Base-by-base conservation (phyloP, 1,140 invertebrate species). In the Bombus waltoni region DNA sequence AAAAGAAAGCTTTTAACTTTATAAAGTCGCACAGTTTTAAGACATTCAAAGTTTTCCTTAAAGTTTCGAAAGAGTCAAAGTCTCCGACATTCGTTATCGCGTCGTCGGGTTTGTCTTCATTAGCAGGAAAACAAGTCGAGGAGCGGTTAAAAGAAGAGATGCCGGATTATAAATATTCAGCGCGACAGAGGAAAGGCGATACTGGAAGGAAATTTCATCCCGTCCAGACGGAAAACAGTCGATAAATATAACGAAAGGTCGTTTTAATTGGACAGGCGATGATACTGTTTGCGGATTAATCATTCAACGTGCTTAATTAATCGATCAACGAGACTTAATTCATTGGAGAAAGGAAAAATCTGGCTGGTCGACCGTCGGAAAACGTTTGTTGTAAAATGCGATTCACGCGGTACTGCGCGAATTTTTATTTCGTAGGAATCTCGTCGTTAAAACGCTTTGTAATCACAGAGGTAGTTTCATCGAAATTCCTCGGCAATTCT, bases 101-200 rank as follows among this genome's bases (percentile, higher is more conserved):
- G 4, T 57, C 32, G 32, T 13, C 2, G 25, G 10, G 25, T 28
- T 15, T 57, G 38, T n/a, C 25, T 59, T 59, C 74, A 5, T 40
- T 40, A 59, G 11, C 13, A 35, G 6, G 3, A 32, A 28, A 8
- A 10, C n/a, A 38, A 2, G 10, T 59, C 11, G 74, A 62, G 47
- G 11, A 40, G 22, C 15, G 40, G 57, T 59, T 76, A 59, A 76
- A 40, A 15, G 74, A 59, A 57, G 22, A 15, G 22, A 15, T 59
- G 25, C 6, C 11, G 4, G 72, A 47, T n/a, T 53, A 53, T 75
- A 53, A 75, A 75, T 75, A 75, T 75, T 75, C 73, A 35, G 25
- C 13, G 32, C 6, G n/a, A 53, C 47, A 53, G 47, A 53, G 47
- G 47, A 53, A 75, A 74, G 13, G 2, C 42, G 42, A 74, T 74